Evolutionary conservation across 1,140 invertebrate genomes (phyloP), one percentile per base, ranked within the genome.

Genomic region (Procambarus virginalis): DNA sequence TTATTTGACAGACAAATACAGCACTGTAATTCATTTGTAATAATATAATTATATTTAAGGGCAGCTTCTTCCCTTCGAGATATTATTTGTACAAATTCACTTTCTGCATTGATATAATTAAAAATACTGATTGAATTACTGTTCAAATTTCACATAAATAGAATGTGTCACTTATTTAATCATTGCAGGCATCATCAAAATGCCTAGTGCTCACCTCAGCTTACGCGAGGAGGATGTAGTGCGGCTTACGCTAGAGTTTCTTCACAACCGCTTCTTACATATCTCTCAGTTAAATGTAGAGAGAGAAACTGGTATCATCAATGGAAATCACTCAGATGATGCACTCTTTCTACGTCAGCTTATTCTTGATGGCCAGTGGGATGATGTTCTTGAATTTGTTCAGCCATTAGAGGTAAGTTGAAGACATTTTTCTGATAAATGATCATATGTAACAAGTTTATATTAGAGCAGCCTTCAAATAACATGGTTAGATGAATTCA

Each of bases 281-380:
- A 97, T 98, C 92, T 96, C 97, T 46, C 97, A 99, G 95, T 94
- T 99, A 58, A 97, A 97, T 12, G 93, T 99, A 76, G 98, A 99
- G 94, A 95, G 98, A 46, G 98, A 99, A 94, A 98, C 98, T 0
- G 98, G 98, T 17, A 96, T 99, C 45, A 98, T 99, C 93, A 99
- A 99, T 94, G 98, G 96, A 45, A 96, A 93, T 94, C 97, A 94
- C 96, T 97, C 95, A 94, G 98, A 99, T 93, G 99, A 99, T 94
- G 96, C 98, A 1, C 95, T 99, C 0, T 99, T 99, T 93, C 95
- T 99, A 4, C 95, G 99, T 17, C 98, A 93, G 94, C 95, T 99
- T 14, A 98, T 99, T 92, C 95, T 99, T 14, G 98, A 99, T 94
- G 99, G 99, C 48, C 98, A 99, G 94, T 99, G 98, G 98, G 98